Evolutionary conservation across 2,888 invertebrate species (phyloP).

Genomic region (Caradrina kadenii): DNA sequence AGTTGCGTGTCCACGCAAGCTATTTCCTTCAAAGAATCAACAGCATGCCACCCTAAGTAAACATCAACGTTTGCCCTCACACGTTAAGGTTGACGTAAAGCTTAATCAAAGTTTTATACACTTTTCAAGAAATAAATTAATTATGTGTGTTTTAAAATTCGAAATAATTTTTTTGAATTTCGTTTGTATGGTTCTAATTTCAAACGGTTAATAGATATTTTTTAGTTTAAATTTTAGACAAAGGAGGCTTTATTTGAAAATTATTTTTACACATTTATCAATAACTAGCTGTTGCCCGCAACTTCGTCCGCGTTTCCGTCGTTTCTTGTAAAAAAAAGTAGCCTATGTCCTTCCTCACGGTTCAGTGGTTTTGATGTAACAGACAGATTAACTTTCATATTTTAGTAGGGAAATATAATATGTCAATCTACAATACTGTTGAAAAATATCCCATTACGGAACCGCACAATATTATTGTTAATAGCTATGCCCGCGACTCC

Average conservation of each 20-base stretch:
- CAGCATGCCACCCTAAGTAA: conserved; percentile 34
- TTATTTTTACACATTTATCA: background rate
- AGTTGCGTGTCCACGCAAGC: conserved; percentile 18
- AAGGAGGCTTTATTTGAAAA: background rate
- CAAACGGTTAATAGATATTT: background rate
- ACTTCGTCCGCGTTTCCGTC: too few relatives aligned
- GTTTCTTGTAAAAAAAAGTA: too few relatives aligned
- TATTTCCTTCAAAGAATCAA: conserved; percentile 42
- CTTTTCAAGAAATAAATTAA: conserved; percentile 3
- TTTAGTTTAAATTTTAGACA: background rate
- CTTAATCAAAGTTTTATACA: conserved; percentile 44
- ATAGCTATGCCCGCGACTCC: too few relatives aligned
- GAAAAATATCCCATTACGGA: too few relatives aligned
- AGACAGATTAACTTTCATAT: too few relatives aligned
- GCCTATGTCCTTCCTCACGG: too few relatives aligned
- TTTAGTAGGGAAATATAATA: too few relatives aligned
- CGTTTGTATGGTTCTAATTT: background rate
- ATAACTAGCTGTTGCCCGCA: too few relatives aligned
- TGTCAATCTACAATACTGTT: too few relatives aligned
- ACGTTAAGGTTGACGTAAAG: conserved; percentile 30
- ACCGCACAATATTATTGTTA: too few relatives aligned
- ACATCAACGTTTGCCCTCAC: conserved; percentile 36
- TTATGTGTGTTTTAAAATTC: background rate
- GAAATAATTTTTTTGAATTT: background rate
- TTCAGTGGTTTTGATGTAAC: too few relatives aligned